Evolutionary conservation across 2,888 invertebrate species (phyloP).

Genomic region (Abrostola tripartita): DNA sequence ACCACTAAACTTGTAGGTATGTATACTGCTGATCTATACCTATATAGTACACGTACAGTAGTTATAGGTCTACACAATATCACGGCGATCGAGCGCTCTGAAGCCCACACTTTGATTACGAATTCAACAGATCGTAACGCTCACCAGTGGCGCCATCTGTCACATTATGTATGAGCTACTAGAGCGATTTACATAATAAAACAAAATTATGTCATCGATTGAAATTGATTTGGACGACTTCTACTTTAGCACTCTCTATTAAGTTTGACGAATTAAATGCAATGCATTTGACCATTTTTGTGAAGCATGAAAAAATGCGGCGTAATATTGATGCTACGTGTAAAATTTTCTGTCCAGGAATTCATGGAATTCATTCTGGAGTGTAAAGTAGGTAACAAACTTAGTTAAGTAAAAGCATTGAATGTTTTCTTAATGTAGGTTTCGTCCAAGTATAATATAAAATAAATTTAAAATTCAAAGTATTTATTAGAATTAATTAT

Average conservation of each 20-base stretch:
- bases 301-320: too few species aligned
- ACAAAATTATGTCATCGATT: slow-evolving; percentile 41
- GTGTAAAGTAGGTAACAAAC: too few species aligned
- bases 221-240: slow-evolving; percentile 27
- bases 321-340: too few species aligned
- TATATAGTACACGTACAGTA: too few species aligned
- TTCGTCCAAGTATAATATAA: too few species aligned
- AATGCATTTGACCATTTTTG: neutral
- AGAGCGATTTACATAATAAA: slow-evolving; percentile 46
- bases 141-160: slow-evolving; percentile 44
- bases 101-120: slow-evolving; percentile 46
- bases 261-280: slow-evolving; percentile 6
- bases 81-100: slow-evolving; percentile 23
- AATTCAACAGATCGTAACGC: slow-evolving; percentile 35
- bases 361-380: too few species aligned
- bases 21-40: neutral
- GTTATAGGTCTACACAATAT: too few species aligned
- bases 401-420: too few species aligned
- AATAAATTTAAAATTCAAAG: too few species aligned
- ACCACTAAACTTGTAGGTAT: neutral
- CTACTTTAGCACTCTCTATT: slow-evolving; percentile 12
- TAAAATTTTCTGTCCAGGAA: too few species aligned
- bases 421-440: too few species aligned
- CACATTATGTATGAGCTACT: slow-evolving; percentile 43
- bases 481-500: too few species aligned